Percentiles rank a stretch among this genome's conserved stretches.
Evolutionary conservation across 2,888 invertebrate species (phyloP).

Genomic region (Platynereis dumerilii): DNA sequence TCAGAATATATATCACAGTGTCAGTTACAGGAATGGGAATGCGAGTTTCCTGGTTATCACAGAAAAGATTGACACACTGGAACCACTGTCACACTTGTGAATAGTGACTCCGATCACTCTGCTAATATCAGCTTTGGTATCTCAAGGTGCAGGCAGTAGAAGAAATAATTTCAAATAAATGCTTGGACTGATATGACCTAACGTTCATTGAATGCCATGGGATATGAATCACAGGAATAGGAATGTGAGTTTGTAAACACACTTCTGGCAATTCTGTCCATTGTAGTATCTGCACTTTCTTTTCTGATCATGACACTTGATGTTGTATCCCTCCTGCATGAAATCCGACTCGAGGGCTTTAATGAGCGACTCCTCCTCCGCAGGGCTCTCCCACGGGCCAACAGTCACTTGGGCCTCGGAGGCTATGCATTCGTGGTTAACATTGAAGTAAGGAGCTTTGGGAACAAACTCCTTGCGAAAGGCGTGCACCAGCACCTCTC

Average conservation of each 20-base stretch:
- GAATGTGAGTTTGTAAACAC: conserved; percentile 42
- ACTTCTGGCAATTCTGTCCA: conserved; percentile 57
- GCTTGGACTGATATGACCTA: no score
- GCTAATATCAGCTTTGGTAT: no score
- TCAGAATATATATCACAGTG: no score
- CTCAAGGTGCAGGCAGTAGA: no score
- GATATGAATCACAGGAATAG: conserved; percentile 11
- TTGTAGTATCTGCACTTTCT: conserved; percentile 57
- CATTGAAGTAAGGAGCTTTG: conserved; percentile 50
- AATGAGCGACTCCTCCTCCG: conserved; percentile 56
- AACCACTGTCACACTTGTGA: no score
- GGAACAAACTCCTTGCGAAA: conserved; percentile 52
- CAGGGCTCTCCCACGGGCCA: conserved; percentile 53
- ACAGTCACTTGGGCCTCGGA: conserved; percentile 53
- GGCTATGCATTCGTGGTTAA: conserved; percentile 53
- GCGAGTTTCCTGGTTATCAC: no score
- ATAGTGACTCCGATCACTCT: no score
- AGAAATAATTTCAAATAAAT: no score
- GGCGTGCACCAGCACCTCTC: conserved; percentile 53
- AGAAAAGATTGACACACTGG: no score
- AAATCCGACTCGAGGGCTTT: conserved; percentile 53
- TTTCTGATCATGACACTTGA: conserved; percentile 52
- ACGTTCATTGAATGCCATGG: no score
- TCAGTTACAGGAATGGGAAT: no score
- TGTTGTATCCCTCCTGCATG: conserved; percentile 51